Evolutionary conservation across 2,888 invertebrate genomes (phyloP), one percentile per base, ranked within the genome.

Genomic region (Parthenolecanium corni): DNA sequence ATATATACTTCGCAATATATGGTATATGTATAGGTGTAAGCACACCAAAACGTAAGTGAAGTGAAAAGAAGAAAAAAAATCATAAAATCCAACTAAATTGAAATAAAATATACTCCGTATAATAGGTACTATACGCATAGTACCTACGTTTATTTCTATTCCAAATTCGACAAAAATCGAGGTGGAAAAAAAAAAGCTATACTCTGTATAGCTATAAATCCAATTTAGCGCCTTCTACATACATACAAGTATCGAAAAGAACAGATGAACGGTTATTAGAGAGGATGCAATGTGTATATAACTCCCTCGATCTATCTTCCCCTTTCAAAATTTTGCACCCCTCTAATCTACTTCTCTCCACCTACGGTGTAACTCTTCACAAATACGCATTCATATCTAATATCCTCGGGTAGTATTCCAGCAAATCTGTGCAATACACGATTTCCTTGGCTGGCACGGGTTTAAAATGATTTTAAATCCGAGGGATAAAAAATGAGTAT

Each of bases 381-480:
- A n/a, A n/a, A n/a, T n/a, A n/a, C n/a, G n/a, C n/a, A n/a, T 31
- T 31, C 31, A 9, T 31, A 9, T n/a, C n/a, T n/a, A 31, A 31
- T 31, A 31, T 31, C 31, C 31, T 31, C 31, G 31, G 9, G 31
- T 31, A 31, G 31, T 31, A 31, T 9, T 31, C 9, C 5, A 31
- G 9, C 31, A 52, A 18, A 47, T 16, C 42, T 40, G 14, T 31
- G 9, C 31, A 31, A 31, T 31, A 9, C 31, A 31, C 31, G 31
- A 9, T 6, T 31, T n/a, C n/a, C 31, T 31, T 31, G 31, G 31
- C 31, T n/a, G n/a, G 31, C 31, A 31, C 9, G 47, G 31, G 51
- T 47, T 49, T 61, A 51, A 61, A 61, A 61, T 61, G 49, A 61
- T 61, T 61, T 61, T 61, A 61, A 61, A 61, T 61, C 61, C 61